These are phyloP conservation scores for Magallana nippona DNA, from an alignment of 2,888 invertebrate genomes.

Conservation along the genomic window DNA sequence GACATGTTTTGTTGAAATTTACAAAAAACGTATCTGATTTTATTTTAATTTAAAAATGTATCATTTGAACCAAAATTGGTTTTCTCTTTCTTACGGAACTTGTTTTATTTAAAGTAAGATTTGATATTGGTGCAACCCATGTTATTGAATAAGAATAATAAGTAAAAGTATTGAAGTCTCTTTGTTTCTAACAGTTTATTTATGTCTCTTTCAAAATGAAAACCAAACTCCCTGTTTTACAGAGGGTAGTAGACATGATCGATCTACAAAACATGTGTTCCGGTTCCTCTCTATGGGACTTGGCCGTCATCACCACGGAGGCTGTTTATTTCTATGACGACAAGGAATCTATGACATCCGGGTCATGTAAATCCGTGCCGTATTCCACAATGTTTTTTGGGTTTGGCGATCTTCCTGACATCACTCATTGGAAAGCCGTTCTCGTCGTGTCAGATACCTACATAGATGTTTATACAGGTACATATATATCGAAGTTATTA, in stretches of 20 bases:
- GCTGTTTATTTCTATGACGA: slow-evolving; percentile 14
- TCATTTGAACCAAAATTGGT: too few relatives aligned
- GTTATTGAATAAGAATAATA: too few relatives aligned
- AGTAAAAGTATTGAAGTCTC: too few relatives aligned
- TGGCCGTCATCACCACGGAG: slow-evolving; percentile 17
- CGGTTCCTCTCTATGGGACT: background rate
- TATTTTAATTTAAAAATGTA: too few relatives aligned
- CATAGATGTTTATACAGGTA: slow-evolving; percentile 22
- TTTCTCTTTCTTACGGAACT: too few relatives aligned
- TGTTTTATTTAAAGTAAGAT: too few relatives aligned
- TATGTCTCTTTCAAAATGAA: too few relatives aligned
- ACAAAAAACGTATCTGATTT: too few relatives aligned
- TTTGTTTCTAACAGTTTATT: too few relatives aligned
- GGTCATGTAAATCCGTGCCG: background rate
- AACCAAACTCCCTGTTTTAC: background rate
- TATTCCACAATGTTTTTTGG: background rate
- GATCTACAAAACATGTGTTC: slow-evolving; percentile 28
- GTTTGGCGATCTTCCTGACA: background rate
- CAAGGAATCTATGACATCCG: background rate
- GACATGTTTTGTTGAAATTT: too few relatives aligned
- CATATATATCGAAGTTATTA: background rate
- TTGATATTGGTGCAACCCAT: too few relatives aligned
- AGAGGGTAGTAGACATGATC: background rate
- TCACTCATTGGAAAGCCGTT: slow-evolving; percentile 1
- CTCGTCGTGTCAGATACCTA: background rate